Evolutionary conservation across 2,888 invertebrate genomes (phyloP).

Genomic region (Caenorhabditis sulstoni): DNA sequence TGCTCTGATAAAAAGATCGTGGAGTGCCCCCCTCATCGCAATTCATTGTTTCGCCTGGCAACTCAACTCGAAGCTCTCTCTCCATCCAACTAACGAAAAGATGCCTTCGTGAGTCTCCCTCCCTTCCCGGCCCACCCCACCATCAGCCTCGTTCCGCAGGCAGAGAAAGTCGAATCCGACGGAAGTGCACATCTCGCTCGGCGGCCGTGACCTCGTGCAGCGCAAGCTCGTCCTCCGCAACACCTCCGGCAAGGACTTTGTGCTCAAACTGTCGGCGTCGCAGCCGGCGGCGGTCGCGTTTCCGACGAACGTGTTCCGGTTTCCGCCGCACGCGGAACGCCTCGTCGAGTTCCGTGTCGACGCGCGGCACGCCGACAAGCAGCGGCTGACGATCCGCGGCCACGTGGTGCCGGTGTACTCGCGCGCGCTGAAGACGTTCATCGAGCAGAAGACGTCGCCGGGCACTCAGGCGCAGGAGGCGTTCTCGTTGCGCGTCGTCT

Average conservation of each 20-base stretch:
- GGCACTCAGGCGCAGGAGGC: conserved; percentile 37
- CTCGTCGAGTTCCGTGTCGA: conserved; percentile 53
- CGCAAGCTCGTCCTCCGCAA: conserved; percentile 56
- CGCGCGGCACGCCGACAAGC: conserved; percentile 23
- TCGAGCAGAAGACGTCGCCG: conserved; percentile 26
- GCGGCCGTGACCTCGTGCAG: conserved; percentile 44
- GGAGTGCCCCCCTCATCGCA: too few relatives aligned
- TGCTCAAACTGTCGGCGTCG: conserved; percentile 47
- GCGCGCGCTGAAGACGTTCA: conserved; percentile 33
- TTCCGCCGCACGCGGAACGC: conserved; percentile 44
- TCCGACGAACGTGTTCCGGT: conserved; percentile 54
- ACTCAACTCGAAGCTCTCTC: conserved; percentile 41
- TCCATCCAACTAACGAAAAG: conserved; percentile 27
- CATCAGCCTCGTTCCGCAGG: too few relatives aligned
- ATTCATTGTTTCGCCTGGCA: conserved; percentile 30
- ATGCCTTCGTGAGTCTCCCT: conserved; percentile 42
- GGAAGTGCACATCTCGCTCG: conserved; percentile 43
- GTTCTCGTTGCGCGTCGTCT: conserved; percentile 34
- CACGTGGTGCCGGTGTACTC: conserved; percentile 51
- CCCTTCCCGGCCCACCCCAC: background rate
- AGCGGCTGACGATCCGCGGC: conserved; percentile 30
- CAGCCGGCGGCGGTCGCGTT: conserved; percentile 27
- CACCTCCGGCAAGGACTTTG: conserved; percentile 55
- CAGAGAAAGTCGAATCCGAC: conserved; percentile 54
- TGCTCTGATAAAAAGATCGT: too few relatives aligned